Evolutionary conservation across 2,113 vertebrate genomes (phyloP), one percentile per base, ranked within the genome.

Genomic region (Strigops habroptila): DNA sequence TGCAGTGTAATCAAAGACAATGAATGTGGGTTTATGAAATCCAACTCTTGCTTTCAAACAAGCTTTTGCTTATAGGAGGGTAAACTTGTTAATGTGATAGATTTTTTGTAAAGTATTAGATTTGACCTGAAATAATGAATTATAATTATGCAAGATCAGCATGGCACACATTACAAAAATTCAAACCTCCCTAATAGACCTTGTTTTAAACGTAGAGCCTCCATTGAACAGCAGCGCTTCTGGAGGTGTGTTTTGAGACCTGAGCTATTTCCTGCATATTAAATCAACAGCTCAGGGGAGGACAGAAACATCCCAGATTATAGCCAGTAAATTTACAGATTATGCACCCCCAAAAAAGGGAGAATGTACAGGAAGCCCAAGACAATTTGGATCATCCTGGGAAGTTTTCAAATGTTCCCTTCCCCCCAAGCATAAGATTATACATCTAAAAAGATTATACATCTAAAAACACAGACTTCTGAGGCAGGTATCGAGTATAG

Each of bases 61-160:
- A 80, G 59, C 22, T 91, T 93, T 84, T 92, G 53, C 59, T 82
- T 43, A 77, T 74, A 74, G 92, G 35, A 92, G 8, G 7, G 30
- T 81, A 94, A 88, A 95, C 79, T 86, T 84, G 64, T 70, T 93
- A 93, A 81, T 1, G 2, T 88, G 88, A 90, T 88, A 80, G 44
- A 82, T 80, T 79, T 85, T 85, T 67, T 80, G 18, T 77, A 67
- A 88, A 88, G 73, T 51, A 59, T 80, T 88, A 91, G 49, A 80
- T 90, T 91, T 93, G 25, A 81, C 53, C 68, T 81, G 86, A 92
- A 91, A 86, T 93, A 92, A 90, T 80, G 39, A 83, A 88, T 75
- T 84, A 78, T 46, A 93, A 81, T 83, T 88, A 84, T 18, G 23
- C 46, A 86, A 86, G 28, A 83, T 83, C 35, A 23, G 30, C 64